These are phyloP conservation scores for Cairina moschata DNA, from an alignment of 2,113 vertebrate genomes.

Conservation along the genomic window DNA sequence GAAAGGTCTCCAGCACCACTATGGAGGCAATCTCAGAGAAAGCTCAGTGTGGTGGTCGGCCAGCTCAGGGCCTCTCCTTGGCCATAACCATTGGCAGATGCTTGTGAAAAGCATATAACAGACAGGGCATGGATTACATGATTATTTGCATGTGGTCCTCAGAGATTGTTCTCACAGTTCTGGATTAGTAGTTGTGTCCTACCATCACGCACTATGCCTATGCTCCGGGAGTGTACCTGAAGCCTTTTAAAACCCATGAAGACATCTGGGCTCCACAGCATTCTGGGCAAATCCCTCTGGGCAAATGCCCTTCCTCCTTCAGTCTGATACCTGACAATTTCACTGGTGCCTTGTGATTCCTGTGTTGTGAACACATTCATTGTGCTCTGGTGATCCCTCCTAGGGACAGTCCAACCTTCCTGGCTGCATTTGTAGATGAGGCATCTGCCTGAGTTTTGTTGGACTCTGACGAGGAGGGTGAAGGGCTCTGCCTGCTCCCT, in stretches of 20 bases:
- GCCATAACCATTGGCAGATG: background rate
- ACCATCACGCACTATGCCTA: background rate
- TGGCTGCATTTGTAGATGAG: rapidly evolving
- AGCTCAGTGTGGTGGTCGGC: background rate
- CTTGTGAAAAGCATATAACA: background rate
- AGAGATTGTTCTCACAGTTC: background rate
- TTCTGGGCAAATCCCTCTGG: background rate
- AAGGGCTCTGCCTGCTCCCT: background rate
- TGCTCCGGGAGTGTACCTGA: background rate
- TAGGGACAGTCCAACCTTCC: background rate
- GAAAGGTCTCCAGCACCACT: background rate
- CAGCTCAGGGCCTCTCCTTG: background rate
- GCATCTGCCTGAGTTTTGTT: background rate
- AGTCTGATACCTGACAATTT: background rate
- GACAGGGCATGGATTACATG: too few relatives aligned
- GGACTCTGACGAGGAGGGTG: rapidly evolving
- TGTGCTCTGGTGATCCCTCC: background rate
- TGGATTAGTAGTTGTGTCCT: background rate
- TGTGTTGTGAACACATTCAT: background rate
- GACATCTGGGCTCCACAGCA: background rate
- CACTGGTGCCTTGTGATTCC: background rate
- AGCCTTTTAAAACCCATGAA: background rate
- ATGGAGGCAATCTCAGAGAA: background rate
- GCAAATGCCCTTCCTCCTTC: background rate
- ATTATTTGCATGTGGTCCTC: background rate